Conservation (phyloP, 1,140 invertebrate species). For the Caenorhabditis briggsae region DNA sequence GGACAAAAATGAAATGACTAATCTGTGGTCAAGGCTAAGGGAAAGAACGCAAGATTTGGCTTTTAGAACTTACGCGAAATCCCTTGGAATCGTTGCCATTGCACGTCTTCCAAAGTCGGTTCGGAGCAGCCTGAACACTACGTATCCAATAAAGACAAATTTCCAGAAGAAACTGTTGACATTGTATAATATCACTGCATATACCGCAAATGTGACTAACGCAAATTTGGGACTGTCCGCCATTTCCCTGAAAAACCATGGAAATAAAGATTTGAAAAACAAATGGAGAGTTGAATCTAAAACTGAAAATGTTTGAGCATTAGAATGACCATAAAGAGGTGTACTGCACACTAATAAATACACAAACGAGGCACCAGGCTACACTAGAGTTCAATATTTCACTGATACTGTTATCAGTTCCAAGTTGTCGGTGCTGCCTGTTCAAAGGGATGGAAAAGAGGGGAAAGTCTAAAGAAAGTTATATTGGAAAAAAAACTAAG, state of each 20-base stretch:
- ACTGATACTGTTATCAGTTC: background rate
- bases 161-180: conserved; percentile 37
- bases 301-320: conserved; percentile 9
- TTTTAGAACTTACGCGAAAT: conserved; percentile 23
- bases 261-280: background rate
- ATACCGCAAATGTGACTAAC: background rate
- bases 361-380: conserved; percentile 14
- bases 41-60: too few species aligned
- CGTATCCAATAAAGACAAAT: conserved; percentile 27
- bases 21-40: conserved; percentile 31
- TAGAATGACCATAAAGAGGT: conserved; percentile 29
- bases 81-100: conserved; percentile 34
- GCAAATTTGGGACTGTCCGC: conserved; percentile 35
- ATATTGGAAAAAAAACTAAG: background rate
- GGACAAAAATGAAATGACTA: conserved; percentile 32
- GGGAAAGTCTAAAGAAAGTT: conserved; percentile 6
- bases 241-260: conserved; percentile 15
- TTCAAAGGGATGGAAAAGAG: background rate
- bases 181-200: conserved; percentile 34
- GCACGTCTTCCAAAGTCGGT: conserved; percentile 54
- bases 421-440: background rate
- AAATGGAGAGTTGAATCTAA: background rate
- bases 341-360: conserved; percentile 32
- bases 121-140: conserved; percentile 40
- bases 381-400: conserved; percentile 30